Evolutionary conservation across 1,140 invertebrate genomes (phyloP).

Genomic region (Marisa cornuarietis): DNA sequence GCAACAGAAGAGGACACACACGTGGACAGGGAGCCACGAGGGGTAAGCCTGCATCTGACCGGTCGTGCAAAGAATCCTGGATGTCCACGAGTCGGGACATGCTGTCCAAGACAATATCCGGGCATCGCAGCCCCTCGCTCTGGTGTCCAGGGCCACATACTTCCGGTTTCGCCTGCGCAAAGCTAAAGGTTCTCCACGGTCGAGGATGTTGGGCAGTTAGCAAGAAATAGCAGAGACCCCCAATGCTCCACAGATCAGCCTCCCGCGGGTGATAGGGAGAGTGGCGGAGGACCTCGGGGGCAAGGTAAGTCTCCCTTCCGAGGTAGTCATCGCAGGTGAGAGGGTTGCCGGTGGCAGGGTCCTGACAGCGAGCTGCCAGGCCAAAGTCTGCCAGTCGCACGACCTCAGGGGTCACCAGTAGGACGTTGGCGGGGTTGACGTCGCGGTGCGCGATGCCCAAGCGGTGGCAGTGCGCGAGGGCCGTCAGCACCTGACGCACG

Average conservation of each 20-base stretch:
- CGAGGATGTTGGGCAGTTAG: constrained; percentile 16
- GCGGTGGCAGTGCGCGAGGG: constrained; percentile 39
- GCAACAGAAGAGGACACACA: neutral
- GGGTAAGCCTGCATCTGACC: neutral
- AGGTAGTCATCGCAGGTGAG: constrained; percentile 41
- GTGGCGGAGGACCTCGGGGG: constrained; percentile 39
- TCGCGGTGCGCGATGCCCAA: constrained; percentile 44
- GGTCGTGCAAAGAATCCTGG: neutral
- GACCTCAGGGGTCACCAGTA: constrained; percentile 28
- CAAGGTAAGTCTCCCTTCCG: constrained; percentile 38
- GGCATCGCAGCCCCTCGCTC: neutral
- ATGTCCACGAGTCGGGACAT: neutral
- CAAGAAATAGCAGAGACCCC: constrained; percentile 36
- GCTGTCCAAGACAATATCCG: neutral
- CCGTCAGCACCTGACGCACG: constrained; percentile 36
- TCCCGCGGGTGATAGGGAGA: constrained; percentile 35
- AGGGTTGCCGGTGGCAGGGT: constrained; percentile 20
- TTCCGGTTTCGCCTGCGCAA: neutral
- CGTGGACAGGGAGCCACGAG: neutral
- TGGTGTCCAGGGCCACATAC: too few relatives aligned
- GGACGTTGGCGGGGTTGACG: constrained; percentile 46
- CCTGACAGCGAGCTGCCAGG: constrained; percentile 33
- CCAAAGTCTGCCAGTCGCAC: constrained; percentile 50
- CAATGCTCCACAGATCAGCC: constrained; percentile 47
- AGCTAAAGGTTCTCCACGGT: neutral